A percentile compares a stretch with the other conserved stretches of the same genome.
Evolutionary conservation across 2,888 invertebrate species (phyloP).

Genomic region (Dyspetes luteomarginatus): DNA sequence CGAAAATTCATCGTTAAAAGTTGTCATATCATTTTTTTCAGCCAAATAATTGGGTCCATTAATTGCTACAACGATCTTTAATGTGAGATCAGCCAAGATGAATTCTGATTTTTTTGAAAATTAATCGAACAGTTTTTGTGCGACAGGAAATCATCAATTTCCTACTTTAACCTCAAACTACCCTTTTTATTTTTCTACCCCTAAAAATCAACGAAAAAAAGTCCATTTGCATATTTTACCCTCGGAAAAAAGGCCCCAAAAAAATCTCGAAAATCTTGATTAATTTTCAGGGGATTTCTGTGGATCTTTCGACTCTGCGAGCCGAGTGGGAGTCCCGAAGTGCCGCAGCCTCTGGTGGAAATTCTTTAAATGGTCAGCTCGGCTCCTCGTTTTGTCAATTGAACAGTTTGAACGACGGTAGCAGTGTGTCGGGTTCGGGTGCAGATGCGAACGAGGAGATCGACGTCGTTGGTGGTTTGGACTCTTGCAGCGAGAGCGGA

Average conservation of each 20-base stretch:
- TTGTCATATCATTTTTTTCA: no score
- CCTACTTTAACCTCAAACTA: background rate
- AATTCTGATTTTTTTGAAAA: no score
- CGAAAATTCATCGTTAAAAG: no score
- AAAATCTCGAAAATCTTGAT: background rate
- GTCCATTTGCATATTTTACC: background rate
- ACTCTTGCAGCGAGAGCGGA: constrained; percentile 89
- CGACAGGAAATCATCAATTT: no score
- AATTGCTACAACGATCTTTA: no score
- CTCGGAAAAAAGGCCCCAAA: background rate
- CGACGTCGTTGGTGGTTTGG: constrained; percentile 93
- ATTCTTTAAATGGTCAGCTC: constrained; percentile 74
- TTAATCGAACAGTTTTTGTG: background rate
- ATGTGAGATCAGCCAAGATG: no score
- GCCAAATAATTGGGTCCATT: no score
- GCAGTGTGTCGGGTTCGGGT: constrained; percentile 82
- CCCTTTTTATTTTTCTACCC: background rate
- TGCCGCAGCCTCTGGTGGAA: constrained; percentile 84
- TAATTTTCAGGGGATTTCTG: constrained; percentile 89
- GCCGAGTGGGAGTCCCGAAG: constrained; percentile 91
- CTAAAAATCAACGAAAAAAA: constrained; percentile 14
- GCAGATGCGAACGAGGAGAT: constrained; percentile 85
- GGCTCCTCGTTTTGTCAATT: constrained; percentile 77
- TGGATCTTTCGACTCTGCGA: constrained; percentile 93
- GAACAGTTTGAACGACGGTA: constrained; percentile 80